Evolutionary conservation across 2,113 vertebrate species (phyloP), one percentile per base, ranked within the genome.

Genomic region (Brienomyrus brachyistius): DNA sequence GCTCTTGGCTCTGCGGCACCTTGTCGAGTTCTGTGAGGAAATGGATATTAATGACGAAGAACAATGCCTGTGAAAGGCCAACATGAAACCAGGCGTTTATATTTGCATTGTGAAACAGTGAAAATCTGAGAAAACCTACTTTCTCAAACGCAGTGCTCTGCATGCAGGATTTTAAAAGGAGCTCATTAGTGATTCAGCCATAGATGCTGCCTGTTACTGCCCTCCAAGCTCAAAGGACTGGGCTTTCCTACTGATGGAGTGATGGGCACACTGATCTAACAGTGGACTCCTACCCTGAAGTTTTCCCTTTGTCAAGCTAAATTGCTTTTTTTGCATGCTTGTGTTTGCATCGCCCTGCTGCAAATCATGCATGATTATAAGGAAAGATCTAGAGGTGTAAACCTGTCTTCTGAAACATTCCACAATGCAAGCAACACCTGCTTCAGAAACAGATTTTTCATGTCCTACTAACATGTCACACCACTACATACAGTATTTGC

Each of bases 261-360:
- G 35, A 45, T 47, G 19, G 21, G 43, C 45, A 66, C 40, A 45
- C 59, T 74, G 87, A 88, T 88, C 87, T 50, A n/a, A 50, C 54
- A 74, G 5, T 17, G n/a, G 74, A 74, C 43, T 50, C 45, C 88
- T 74, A 31, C 62, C 45, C 45, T 91, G 88, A 74, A 89, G 87
- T 88, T 85, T 84, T 91, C 89, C 90, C 92, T 91, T 88, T 92
- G 91, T 93, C 93, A 91, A 90, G 89, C 83, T 92, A 59, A 92
- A 91, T 92, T 90, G 82, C 87, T 92, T 93, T 92, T 93, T 93
- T 94, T 94, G 90, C 2, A 93, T 35, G 90, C 92, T 92, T 94
- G 40, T 21, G 80, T 47, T 83, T 43, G 15, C 45, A 40, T 83
- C 0, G 1, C 15, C 15, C 40, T 83, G 35, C 45, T n/a, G 17